Percentiles rank a stretch among this genome's conserved stretches.
phyloP scores from a whole-genome alignment of 2,797 vertebrate species.

The Chanos chanos region DNA sequence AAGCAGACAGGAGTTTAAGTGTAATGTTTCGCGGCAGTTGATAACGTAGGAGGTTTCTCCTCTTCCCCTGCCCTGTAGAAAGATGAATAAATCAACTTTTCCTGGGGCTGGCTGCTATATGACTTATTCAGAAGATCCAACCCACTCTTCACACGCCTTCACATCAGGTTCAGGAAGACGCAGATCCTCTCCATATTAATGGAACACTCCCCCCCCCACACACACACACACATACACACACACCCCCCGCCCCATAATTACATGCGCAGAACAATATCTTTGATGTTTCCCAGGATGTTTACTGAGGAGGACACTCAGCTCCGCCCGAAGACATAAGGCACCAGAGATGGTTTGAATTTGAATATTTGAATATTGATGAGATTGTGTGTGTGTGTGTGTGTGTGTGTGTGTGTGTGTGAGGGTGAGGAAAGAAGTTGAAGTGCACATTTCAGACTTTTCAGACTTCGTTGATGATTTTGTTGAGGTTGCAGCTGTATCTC shows the following conservation, averaged over 20 bases:
- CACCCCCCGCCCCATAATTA: conserved; percentile 18
- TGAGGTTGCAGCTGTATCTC: conserved; percentile 34
- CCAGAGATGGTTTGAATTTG: conserved; percentile 21
- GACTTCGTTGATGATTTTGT: too few species aligned
- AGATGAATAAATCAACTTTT: conserved; percentile 13
- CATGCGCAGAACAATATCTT: conserved; percentile 44
- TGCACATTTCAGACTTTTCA: conserved; percentile 25
- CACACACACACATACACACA: too few species aligned
- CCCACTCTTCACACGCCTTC: conserved; percentile 59
- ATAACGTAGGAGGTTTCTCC: too few species aligned
- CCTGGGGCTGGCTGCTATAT: conserved; percentile 38
- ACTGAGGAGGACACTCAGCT: conserved; percentile 33
- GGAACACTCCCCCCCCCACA: too few species aligned
- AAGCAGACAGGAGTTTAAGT: too few species aligned
- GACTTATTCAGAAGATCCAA: conserved; percentile 56
- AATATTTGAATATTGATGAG: conserved; percentile 47
- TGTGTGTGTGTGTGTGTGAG: conserved; percentile 1
- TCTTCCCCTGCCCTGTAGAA: not conserved
- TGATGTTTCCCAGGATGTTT: conserved; percentile 43
- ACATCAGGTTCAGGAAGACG: conserved; percentile 26
- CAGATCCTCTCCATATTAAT: conserved; percentile 42
- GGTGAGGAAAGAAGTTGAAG: conserved; percentile 14
- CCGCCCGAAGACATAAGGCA: conserved; percentile 32
- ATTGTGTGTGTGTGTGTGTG: not conserved
- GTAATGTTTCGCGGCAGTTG: too few species aligned